These are phyloP conservation scores for Pangasius sanitwongsei DNA, from an alignment of 2,797 vertebrate species.

Conservation along the genomic window DNA sequence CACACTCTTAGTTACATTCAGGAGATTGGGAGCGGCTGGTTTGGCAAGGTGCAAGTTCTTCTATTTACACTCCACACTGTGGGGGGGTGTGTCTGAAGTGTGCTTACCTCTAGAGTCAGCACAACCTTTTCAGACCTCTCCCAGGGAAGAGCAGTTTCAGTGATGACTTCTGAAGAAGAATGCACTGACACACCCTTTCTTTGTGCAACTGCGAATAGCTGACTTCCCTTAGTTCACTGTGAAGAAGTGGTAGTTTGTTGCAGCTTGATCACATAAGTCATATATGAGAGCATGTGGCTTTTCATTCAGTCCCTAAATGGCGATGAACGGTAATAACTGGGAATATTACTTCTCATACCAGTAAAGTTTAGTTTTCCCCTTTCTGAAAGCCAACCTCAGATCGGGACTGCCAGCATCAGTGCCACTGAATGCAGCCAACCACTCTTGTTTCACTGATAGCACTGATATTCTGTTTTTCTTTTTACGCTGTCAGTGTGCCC, in stretches of 20 bases:
- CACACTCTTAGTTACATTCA: slow-evolving; percentile 97
- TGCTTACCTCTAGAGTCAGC: slow-evolving; percentile 20
- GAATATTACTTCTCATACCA: not conserved
- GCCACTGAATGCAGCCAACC: not conserved
- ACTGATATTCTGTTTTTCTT: slow-evolving; percentile 30
- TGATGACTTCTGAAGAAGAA: slow-evolving; percentile 30
- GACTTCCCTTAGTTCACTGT: slow-evolving; percentile 2
- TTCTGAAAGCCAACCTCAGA: not conserved
- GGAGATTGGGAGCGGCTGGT: slow-evolving; percentile 96
- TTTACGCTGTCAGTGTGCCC: not conserved
- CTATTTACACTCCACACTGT: slow-evolving; percentile 38
- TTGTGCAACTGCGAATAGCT: not conserved
- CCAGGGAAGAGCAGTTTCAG: slow-evolving; percentile 6
- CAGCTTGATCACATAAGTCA: not conserved
- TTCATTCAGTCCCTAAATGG: not conserved
- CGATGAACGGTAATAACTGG: not conserved
- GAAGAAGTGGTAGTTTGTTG: slow-evolving; percentile 2
- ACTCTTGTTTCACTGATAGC: slow-evolving; percentile 16
- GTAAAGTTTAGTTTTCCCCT: not conserved
- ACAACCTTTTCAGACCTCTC: slow-evolving; percentile 19
- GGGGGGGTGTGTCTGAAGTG: not conserved
- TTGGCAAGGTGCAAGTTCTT: slow-evolving; percentile 87
- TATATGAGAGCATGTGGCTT: not conserved
- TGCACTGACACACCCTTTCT: slow-evolving; percentile 3
- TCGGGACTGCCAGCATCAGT: not conserved